Evolutionary conservation across 2,797 vertebrate species (phyloP).

Genomic region (Poeciliopsis turneri): DNA sequence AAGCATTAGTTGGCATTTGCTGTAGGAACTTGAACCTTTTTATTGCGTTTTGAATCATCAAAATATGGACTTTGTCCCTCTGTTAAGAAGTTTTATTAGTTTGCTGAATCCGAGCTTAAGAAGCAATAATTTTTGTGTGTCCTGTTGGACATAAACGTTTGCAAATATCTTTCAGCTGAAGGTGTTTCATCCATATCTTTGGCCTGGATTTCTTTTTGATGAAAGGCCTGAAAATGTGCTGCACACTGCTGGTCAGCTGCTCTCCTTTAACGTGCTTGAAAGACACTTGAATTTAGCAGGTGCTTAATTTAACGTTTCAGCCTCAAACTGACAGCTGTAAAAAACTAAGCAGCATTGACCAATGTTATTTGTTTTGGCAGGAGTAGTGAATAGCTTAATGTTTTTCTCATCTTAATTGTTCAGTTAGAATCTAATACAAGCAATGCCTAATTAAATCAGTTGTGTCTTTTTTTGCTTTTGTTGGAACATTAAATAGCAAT

Average conservation of each 20-base stretch:
- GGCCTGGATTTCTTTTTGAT: not conserved
- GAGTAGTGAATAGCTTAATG: not conserved
- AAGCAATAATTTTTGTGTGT: not conserved
- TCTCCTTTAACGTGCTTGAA: not conserved
- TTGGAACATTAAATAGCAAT: not conserved
- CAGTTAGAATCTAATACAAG: not conserved
- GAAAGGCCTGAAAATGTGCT: not conserved
- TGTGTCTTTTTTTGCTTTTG: not conserved
- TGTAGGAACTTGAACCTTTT: not conserved
- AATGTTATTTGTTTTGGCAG: not conserved
- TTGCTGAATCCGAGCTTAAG: not conserved
- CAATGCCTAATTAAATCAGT: not conserved
- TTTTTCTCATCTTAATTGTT: not conserved
- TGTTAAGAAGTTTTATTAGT: not conserved
- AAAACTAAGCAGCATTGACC: not conserved
- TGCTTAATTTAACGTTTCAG: not conserved
- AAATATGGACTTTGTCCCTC: not conserved
- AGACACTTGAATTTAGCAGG: not conserved
- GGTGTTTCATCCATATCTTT: not conserved
- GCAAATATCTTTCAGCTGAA: not conserved
- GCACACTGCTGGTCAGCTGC: not conserved
- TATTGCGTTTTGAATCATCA: not conserved
- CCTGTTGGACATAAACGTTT: not conserved
- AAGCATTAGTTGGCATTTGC: not conserved
- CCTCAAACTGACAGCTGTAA: not conserved